Conservation (phyloP, 2,888 invertebrate species). For the Clusia tigrina region DNA sequence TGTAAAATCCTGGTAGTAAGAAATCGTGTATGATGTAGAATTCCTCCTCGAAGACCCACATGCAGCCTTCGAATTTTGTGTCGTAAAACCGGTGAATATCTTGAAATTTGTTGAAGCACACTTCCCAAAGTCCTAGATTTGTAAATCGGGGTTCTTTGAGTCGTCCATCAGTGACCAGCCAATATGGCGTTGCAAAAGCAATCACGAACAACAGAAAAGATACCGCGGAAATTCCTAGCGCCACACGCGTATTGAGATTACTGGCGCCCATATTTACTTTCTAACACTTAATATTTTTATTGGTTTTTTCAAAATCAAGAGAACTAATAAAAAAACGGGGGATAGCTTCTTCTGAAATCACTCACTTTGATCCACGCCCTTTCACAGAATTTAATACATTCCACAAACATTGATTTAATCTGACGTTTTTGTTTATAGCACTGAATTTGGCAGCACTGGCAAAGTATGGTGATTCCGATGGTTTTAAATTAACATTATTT, state of each 20-base stretch:
- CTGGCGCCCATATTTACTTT: conserved; percentile 61
- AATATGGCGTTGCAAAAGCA: conserved; percentile 86
- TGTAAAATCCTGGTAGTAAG: conserved; percentile 88
- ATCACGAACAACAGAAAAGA: conserved; percentile 78
- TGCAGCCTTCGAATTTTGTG: conserved; percentile 83
- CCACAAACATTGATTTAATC: background rate
- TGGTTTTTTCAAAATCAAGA: background rate
- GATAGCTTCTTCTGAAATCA: no score
- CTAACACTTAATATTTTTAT: background rate
- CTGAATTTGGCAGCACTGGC: no score
- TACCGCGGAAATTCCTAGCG: conserved; percentile 71
- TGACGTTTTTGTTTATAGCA: no score
- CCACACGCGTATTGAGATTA: conserved; percentile 64
- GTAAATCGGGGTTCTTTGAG: conserved; percentile 80
- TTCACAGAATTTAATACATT: background rate
- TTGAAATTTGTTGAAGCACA: conserved; percentile 88
- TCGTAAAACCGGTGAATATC: conserved; percentile 89
- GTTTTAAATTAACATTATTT: no score
- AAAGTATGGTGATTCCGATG: no score
- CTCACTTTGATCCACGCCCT: no score
- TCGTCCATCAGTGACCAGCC: conserved; percentile 85
- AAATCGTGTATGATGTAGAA: conserved; percentile 93
- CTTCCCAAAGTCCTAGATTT: conserved; percentile 92
- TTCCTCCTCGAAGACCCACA: conserved; percentile 98
- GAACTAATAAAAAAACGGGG: no score